Evolutionary conservation across 2,113 vertebrate genomes (phyloP).

Genomic region (Platycercus adscitus): DNA sequence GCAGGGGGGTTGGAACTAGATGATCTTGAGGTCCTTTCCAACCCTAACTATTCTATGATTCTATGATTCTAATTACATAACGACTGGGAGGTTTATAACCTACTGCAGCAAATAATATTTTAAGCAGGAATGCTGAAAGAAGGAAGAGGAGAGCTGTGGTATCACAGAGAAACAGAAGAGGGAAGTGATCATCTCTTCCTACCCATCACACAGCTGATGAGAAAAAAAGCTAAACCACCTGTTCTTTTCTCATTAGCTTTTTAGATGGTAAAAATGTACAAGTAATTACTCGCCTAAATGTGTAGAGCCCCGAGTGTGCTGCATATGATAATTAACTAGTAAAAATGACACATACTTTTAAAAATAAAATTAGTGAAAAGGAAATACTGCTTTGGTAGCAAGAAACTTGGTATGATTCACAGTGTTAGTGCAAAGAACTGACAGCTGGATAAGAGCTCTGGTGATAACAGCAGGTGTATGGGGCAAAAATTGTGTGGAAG

Average conservation of each 20-base stretch:
- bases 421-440: neutral
- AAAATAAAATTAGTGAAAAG: neutral
- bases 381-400: neutral
- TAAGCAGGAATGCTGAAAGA: neutral
- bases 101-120: neutral
- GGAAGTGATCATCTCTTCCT: neutral
- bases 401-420: neutral
- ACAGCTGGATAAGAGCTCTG: neutral
- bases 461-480: neutral
- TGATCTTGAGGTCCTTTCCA: no score
- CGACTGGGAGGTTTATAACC: neutral
- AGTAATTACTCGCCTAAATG: neutral
- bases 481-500: neutral
- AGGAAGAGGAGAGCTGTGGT: neutral
- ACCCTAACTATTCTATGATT: no score
- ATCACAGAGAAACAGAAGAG: fast-evolving
- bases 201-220: neutral
- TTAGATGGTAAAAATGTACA: neutral
- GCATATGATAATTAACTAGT: neutral
- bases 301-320: neutral
- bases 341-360: neutral
- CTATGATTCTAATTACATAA: no score
- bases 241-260: neutral
- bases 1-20: no score
- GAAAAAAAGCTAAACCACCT: neutral